Percentiles rank a stretch among this genome's conserved stretches.
Conservation (phyloP, 2,797 vertebrate species). For the Pangasius krempfi region DNA sequence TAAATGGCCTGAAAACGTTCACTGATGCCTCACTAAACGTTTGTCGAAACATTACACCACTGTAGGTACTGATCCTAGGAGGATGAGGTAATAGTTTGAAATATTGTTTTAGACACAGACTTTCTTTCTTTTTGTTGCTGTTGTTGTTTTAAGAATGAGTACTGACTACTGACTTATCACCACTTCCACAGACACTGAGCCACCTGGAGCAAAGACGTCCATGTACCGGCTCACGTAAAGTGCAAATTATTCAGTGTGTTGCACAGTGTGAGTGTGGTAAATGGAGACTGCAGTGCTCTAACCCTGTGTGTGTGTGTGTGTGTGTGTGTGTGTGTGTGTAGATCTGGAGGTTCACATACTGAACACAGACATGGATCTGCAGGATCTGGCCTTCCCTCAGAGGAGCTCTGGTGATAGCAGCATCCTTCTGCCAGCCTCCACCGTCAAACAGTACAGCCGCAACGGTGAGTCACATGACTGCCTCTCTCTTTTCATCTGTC, state of each 20-base stretch:
- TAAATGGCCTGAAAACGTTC: no score
- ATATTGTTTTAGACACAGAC: no score
- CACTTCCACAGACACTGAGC: neutral
- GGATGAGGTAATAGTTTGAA: no score
- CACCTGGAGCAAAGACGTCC: neutral
- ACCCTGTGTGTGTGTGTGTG: slow-evolving; percentile 33
- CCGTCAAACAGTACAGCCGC: slow-evolving; percentile 94
- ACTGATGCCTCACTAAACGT: no score
- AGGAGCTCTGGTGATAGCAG: slow-evolving; percentile 84
- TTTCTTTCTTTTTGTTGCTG: no score
- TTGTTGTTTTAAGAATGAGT: no score
- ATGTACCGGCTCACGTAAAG: neutral
- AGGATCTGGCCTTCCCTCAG: slow-evolving; percentile 89
- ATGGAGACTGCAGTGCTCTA: neutral
- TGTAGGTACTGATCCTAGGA: no score
- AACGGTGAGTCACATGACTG: slow-evolving; percentile 79
- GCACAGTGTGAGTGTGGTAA: no score
- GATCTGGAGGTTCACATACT: slow-evolving; percentile 90
- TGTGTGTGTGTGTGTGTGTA: slow-evolving; percentile 60
- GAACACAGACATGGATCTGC: slow-evolving; percentile 89
- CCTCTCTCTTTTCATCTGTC: neutral
- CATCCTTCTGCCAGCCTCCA: slow-evolving; percentile 91
- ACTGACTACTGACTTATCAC: no score
- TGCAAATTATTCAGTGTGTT: no score
- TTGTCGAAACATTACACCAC: no score